These are phyloP conservation scores for Apodemia mormo DNA, from an alignment of 2,888 invertebrate genomes.

Conservation along the genomic window DNA sequence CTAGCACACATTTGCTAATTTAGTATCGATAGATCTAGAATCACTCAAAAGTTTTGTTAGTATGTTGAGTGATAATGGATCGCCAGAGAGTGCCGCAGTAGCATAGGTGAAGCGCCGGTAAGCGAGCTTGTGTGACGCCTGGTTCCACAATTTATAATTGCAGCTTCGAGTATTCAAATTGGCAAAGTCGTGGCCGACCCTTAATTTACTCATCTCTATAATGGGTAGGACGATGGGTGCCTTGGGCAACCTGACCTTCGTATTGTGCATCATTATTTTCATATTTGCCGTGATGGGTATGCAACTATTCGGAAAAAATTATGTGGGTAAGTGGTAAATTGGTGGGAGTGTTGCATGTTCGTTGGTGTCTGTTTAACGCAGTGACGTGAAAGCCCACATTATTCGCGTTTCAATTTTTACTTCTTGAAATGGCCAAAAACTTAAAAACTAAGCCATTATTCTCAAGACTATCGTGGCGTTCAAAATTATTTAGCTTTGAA, in stretches of 20 bases:
- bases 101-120: slow-evolving; percentile 82
- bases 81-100: slow-evolving; percentile 64
- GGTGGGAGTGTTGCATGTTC: slow-evolving; percentile 81
- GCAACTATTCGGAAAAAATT: slow-evolving; percentile 96
- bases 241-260: slow-evolving; percentile 96
- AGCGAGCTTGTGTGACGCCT: slow-evolving; percentile 81
- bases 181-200: slow-evolving; percentile 97
- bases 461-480: neutral
- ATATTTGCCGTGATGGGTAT: slow-evolving; percentile 99
- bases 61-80: slow-evolving; percentile 59
- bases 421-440: slow-evolving; percentile 45
- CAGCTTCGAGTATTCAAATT: slow-evolving; percentile 98
- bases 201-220: slow-evolving; percentile 96
- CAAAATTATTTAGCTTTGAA: neutral
- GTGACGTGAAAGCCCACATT: slow-evolving; percentile 59
- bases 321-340: slow-evolving; percentile 87
- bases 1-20: slow-evolving; percentile 77
- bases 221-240: slow-evolving; percentile 98
- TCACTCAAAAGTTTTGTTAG: slow-evolving; percentile 46
- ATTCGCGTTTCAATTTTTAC: slow-evolving; percentile 48
- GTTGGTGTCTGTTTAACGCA: slow-evolving; percentile 74
- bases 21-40: slow-evolving; percentile 52
- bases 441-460: neutral
- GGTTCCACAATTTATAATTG: slow-evolving; percentile 82
- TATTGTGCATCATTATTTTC: slow-evolving; percentile 97